A percentile compares a stretch with the other conserved stretches of the same genome.
Conservation (phyloP, 2,113 vertebrate genomes). For the Egretta garzetta region DNA sequence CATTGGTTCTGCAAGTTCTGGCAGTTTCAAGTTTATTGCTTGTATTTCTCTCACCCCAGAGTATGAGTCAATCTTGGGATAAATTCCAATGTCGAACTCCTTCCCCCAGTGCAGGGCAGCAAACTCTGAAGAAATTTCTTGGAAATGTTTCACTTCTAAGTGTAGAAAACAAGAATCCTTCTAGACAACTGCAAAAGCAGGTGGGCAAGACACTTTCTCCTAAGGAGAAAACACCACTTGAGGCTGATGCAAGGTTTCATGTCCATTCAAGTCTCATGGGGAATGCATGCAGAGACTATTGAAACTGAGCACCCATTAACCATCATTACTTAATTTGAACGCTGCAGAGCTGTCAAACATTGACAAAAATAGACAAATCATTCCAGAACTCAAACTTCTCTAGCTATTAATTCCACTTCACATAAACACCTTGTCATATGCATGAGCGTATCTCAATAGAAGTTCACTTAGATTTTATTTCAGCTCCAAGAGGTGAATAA, state of each 20-base stretch:
- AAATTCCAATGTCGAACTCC: not conserved
- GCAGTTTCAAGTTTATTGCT: not conserved
- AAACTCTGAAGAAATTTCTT: no score
- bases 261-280: constrained; percentile 28
- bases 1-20: not conserved
- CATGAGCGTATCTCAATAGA: not conserved
- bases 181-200: not conserved
- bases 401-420: not conserved
- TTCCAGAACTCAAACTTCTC: not conserved
- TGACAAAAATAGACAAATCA: not conserved
- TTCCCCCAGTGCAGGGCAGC: not conserved
- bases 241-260: not conserved
- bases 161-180: not conserved
- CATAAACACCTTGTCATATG: not conserved
- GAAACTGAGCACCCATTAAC: not conserved
- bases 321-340: not conserved
- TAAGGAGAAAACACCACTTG: not conserved
- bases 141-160: not conserved
- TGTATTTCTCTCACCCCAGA: not conserved
- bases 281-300: constrained; percentile 32
- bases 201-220: not conserved
- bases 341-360: not conserved
- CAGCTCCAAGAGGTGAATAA: not conserved
- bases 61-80: not conserved
- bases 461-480: not conserved